Evolutionary conservation across 2,888 invertebrate genomes (phyloP).

Genomic region (Teleogryllus oceanicus): DNA sequence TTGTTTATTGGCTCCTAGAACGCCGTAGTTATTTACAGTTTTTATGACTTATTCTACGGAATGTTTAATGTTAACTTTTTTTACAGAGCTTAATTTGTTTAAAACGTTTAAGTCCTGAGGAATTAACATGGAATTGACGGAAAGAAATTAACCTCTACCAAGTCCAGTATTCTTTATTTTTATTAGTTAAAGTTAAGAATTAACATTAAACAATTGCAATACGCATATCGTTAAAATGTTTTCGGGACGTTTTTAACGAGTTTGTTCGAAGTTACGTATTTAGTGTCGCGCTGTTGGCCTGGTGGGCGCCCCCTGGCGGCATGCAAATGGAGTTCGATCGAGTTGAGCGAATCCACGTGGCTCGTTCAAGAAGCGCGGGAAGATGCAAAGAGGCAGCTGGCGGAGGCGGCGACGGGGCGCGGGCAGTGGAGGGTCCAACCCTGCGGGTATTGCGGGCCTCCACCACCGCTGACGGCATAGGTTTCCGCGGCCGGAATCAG

Average conservation of each 20-base stretch:
- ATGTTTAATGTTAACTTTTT: not conserved
- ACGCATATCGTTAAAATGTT: not conserved
- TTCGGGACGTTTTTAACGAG: not conserved
- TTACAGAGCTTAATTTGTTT: not conserved
- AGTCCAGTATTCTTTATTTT: conserved; percentile 9
- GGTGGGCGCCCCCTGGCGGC: too few relatives aligned
- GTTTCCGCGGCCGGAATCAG: too few relatives aligned
- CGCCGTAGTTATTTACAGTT: not conserved
- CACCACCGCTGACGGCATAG: too few relatives aligned
- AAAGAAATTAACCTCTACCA: not conserved
- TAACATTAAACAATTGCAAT: not conserved
- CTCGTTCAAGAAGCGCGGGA: too few relatives aligned
- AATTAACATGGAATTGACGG: conserved; percentile 9
- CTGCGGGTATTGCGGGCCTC: too few relatives aligned
- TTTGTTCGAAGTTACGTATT: not conserved
- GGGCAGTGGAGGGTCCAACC: too few relatives aligned
- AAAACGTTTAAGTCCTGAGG: conserved; percentile 1
- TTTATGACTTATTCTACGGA: not conserved
- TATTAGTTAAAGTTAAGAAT: not conserved
- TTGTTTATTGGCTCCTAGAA: not conserved
- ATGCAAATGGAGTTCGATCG: too few relatives aligned
- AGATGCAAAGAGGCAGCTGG: too few relatives aligned
- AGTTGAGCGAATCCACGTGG: too few relatives aligned
- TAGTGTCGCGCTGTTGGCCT: too few relatives aligned
- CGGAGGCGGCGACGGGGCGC: too few relatives aligned